These are phyloP conservation scores for Cydia fagiglandana DNA, from an alignment of 1,140 invertebrate genomes.

Conservation along the genomic window DNA sequence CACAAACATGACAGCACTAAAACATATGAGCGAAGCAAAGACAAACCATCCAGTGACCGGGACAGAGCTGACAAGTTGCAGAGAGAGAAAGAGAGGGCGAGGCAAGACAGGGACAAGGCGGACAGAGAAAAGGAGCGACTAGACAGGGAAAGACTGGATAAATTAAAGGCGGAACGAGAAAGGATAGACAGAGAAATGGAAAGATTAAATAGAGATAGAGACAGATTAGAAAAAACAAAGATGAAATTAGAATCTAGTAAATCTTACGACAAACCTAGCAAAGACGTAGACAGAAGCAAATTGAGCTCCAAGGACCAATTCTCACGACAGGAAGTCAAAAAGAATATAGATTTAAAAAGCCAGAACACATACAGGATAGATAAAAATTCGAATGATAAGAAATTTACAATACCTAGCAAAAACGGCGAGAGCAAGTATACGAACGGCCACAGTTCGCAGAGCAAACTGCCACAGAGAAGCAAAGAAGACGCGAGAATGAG, in stretches of 20 bases:
- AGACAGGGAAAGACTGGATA: conserved; percentile 58
- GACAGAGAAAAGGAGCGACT: conserved; percentile 55
- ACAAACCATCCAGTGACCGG: conserved; percentile 39
- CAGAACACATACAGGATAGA: conserved; percentile 76
- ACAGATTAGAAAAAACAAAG: conserved; percentile 68
- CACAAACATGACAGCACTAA: conserved; percentile 50
- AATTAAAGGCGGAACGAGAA: conserved; percentile 66
- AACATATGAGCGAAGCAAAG: conserved; percentile 47
- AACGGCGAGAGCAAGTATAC: conserved; percentile 45
- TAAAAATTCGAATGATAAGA: conserved; percentile 65
- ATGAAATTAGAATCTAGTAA: conserved; percentile 56
- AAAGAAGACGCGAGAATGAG: conserved; percentile 49
- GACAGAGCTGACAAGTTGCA: conserved; percentile 30
- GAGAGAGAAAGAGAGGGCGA: conserved; percentile 37
- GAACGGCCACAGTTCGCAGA: conserved; percentile 61
- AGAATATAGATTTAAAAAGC: conserved; percentile 70
- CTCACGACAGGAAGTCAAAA: conserved; percentile 53
- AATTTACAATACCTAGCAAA: conserved; percentile 39
- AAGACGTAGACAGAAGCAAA: conserved; percentile 46
- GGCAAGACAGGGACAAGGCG: conserved; percentile 39
- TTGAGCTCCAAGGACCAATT: conserved; percentile 47
- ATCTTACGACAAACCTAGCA: conserved; percentile 51
- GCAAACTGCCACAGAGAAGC: conserved; percentile 61
- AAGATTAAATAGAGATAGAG: conserved; percentile 60
- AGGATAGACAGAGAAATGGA: conserved; percentile 69